These are phyloP conservation scores for Ptilodon capucinus DNA, from an alignment of 2,888 invertebrate genomes.

Conservation along the genomic window DNA sequence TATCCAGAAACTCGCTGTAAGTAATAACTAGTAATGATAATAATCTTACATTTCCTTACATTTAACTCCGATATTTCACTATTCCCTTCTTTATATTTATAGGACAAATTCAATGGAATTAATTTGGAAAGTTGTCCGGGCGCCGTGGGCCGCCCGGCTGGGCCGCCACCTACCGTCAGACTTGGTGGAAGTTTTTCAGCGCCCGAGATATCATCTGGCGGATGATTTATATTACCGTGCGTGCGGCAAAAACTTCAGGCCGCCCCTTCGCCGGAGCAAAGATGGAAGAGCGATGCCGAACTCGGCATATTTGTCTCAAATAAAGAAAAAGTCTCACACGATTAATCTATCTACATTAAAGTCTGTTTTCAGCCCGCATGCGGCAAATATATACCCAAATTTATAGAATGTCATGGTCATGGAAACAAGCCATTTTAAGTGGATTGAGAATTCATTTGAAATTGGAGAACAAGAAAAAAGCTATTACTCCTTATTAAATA, in stretches of 20 bases:
- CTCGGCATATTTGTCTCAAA: not conserved
- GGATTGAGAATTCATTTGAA: too few species aligned
- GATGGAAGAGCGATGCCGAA: not conserved
- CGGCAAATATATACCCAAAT: too few species aligned
- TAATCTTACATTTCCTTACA: not conserved
- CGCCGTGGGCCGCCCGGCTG: not conserved
- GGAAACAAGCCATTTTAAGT: too few species aligned
- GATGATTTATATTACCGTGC: slow-evolving; percentile 4
- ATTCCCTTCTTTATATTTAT: not conserved
- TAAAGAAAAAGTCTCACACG: too few species aligned
- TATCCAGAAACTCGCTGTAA: too few species aligned
- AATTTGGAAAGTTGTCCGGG: not conserved
- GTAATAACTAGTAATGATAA: not conserved
- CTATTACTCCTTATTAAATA: too few species aligned
- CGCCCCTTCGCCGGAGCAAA: not conserved
- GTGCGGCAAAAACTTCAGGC: not conserved
- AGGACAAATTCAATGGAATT: not conserved
- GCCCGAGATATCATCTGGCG: slow-evolving; percentile 1
- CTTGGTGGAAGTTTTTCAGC: slow-evolving; percentile 1
- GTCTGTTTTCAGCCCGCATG: too few species aligned
- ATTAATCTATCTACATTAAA: too few species aligned
- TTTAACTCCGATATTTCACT: not conserved
- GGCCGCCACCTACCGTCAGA: not conserved
- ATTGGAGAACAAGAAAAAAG: too few species aligned
- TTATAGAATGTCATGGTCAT: too few species aligned